Base-by-base conservation (phyloP, 2,888 invertebrate genomes). In the Leucoptera coffeella region DNA sequence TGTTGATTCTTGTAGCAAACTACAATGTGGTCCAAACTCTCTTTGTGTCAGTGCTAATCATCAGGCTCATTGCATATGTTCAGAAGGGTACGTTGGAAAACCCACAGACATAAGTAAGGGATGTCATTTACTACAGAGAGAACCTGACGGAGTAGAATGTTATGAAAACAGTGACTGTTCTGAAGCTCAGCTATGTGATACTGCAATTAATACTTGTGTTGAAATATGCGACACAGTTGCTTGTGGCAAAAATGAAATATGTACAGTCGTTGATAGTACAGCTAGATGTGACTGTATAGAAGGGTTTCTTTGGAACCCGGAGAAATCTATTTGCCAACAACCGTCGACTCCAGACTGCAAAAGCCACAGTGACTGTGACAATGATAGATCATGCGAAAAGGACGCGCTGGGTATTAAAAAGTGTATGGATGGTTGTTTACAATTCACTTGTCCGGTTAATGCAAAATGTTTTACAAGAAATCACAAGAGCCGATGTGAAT, bases 11-110 rank as follows among this genome's bases (percentile, higher is more conserved):
- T 93, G 92, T 44, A 82, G 82, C 35, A 88, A 88, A 59, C 72
- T 87, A 15, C 89, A 90, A 42, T 92, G 92, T 47, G 92, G 92
- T 8, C 90, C 91, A 0, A 92, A 92, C 51, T 90, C 92, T 3
- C 55, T 90, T 2, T 92, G 92, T 47, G 78, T 90, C 5, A 81
- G 85, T 10, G 81, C 87, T 41, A 83, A 84, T 43, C 92, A 92
- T 51, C 77, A 85, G 33, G 87, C 91, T 2, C 80, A 85, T 15
- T 93, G 92, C 45, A 81, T 91, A 32, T 93, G 93, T 46, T 74
- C 82, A 13, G 84, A 88, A 33, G 88, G 87, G 1, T 89, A 80
- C 47, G 60, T 74, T 27, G 93, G 92, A 14, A 85, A 87, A 54
- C 90, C 92, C 1, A 82, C 80, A 36, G 87, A 92, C 50, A 65